phyloP scores from a whole-genome alignment of 2,797 vertebrate genomes.

The Cottoperca gobio region DNA sequence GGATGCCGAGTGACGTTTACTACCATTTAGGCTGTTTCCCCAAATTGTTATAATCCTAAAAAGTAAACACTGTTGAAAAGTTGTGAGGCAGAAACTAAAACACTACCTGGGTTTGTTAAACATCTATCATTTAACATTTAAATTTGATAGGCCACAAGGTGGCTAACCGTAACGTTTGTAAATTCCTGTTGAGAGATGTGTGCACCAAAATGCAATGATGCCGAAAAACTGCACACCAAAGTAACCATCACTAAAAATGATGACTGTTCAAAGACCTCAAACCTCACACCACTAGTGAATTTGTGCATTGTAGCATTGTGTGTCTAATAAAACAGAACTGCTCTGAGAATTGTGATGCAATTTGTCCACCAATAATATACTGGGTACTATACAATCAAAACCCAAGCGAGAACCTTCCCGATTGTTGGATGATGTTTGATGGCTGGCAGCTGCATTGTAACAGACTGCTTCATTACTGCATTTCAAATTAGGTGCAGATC shows the following conservation, averaged over 20 bases:
- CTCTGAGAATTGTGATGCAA: constrained; percentile 58
- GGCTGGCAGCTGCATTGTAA: constrained; percentile 74
- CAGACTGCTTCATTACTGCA: constrained; percentile 78
- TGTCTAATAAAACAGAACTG: constrained; percentile 55
- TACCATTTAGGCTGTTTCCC: background rate
- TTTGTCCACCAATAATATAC: constrained; percentile 61
- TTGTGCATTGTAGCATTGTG: constrained; percentile 33
- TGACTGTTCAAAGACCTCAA: constrained; percentile 33
- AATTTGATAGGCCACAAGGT: constrained; percentile 14
- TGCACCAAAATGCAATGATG: constrained; percentile 35
- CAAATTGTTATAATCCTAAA: constrained; percentile 1
- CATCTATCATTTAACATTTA: background rate
- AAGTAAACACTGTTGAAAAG: background rate
- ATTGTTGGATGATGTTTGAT: constrained; percentile 55
- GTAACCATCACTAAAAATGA: constrained; percentile 27
- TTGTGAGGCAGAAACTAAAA: constrained; percentile 19
- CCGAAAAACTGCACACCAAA: background rate
- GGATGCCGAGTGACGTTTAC: background rate
- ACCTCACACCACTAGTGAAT: constrained; percentile 2
- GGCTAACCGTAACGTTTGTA: background rate
- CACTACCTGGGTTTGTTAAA: background rate
- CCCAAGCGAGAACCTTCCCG: constrained; percentile 46
- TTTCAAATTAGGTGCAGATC: constrained; percentile 81
- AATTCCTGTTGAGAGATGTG: constrained; percentile 1
- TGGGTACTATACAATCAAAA: constrained; percentile 62